Percentiles rank a stretch among this genome's conserved stretches.
Conservation (phyloP, 2,888 invertebrate genomes). For the Drosophila mayaguana region DNA sequence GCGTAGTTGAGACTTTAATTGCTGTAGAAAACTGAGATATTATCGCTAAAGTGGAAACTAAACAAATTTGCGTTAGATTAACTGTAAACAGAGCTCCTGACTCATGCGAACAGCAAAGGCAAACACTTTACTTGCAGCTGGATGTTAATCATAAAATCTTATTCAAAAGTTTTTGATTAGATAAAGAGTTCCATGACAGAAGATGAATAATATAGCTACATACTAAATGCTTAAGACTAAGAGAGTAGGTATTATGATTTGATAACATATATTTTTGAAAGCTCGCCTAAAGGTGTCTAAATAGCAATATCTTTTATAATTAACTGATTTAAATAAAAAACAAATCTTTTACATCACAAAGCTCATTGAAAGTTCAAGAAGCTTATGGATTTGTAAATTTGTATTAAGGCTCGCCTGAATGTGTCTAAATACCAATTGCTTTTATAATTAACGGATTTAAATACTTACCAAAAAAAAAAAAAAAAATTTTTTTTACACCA, state of each 20-base stretch:
- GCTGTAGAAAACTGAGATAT: slow-evolving; percentile 16
- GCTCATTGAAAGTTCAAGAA: not conserved
- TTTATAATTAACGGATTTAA: no score
- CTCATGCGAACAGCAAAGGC: not conserved
- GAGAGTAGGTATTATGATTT: not conserved
- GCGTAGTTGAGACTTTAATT: slow-evolving; percentile 4
- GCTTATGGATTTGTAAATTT: not conserved
- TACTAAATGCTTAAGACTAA: not conserved
- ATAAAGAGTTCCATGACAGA: not conserved
- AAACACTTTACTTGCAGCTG: not conserved
- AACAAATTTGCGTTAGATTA: slow-evolving; percentile 4
- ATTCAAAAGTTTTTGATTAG: not conserved
- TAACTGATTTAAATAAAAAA: no score
- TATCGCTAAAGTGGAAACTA: slow-evolving; percentile 7
- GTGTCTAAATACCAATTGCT: no score
- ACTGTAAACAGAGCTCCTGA: not conserved
- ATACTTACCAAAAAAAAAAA: no score
- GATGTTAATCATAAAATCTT: not conserved
- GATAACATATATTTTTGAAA: not conserved
- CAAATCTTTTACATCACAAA: no score
- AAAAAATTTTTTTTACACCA: no score
- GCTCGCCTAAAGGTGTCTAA: not conserved
- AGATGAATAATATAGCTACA: not conserved
- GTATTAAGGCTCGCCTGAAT: no score
- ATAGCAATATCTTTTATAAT: no score